Percentiles rank a stretch among this genome's conserved stretches.
These are phyloP conservation scores for Amiota mariae DNA, from an alignment of 2,888 invertebrate species.

Conservation along the genomic window DNA sequence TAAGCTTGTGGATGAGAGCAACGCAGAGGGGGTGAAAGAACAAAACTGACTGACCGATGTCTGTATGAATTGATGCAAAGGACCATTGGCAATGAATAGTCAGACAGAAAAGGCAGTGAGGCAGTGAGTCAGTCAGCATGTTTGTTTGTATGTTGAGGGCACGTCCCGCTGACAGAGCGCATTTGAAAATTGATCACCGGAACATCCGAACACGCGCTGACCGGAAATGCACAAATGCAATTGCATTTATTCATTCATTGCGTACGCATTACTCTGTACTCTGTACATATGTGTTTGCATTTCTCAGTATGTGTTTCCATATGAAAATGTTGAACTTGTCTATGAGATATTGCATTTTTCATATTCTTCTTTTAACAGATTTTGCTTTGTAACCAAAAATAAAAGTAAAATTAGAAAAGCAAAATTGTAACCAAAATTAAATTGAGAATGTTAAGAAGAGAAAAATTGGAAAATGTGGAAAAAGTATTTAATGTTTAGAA, in stretches of 20 bases:
- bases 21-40: neutral
- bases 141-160: neutral
- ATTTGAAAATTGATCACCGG: constrained; percentile 66
- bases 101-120: too few relatives aligned
- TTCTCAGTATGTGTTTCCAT: neutral
- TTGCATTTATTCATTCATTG: constrained; percentile 43
- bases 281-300: neutral
- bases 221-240: constrained; percentile 65
- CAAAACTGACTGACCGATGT: neutral
- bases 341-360: neutral
- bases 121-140: neutral
- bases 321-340: neutral
- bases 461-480: neutral
- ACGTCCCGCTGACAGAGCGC: constrained; percentile 54
- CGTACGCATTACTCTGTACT: neutral
- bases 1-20: neutral
- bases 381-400: too few relatives aligned
- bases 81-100: neutral
- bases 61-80: neutral
- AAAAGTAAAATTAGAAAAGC: neutral
- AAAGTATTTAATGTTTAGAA: neutral
- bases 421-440: neutral
- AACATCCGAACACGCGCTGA: constrained; percentile 61
- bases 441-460: neutral
- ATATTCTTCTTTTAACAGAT: neutral